A percentile compares a stretch with the other conserved stretches of the same genome.
phyloP scores from a whole-genome alignment of 2,797 vertebrate species.

The Sorex maritimensis region DNA sequence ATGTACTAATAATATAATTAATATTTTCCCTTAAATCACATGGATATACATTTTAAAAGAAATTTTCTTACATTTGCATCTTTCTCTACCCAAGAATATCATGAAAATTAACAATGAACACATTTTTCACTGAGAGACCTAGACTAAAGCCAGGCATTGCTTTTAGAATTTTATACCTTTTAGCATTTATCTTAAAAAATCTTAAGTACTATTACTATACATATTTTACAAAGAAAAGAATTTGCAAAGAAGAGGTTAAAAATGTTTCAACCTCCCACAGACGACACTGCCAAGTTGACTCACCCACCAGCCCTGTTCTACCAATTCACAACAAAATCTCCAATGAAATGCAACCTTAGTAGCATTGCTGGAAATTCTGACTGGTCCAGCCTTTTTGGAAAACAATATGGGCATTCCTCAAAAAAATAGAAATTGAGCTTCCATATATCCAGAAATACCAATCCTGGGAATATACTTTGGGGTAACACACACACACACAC shows the following conservation, averaged over 20 bases:
- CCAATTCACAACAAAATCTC: no score
- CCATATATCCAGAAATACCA: no score
- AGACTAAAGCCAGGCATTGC: neutral
- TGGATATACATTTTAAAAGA: no score
- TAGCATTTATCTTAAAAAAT: neutral
- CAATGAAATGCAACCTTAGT: no score
- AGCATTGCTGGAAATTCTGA: no score
- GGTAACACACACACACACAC: no score
- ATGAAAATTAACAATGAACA: slow-evolving; percentile 26
- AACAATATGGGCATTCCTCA: no score
- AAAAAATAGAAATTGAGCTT: no score
- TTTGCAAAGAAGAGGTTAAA: neutral
- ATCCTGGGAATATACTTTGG: no score
- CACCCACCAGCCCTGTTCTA: no score
- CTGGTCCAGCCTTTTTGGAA: no score
- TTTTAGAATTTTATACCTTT: neutral
- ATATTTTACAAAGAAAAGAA: neutral
- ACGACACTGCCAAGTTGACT: neutral
- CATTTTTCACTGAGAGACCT: slow-evolving; percentile 2
- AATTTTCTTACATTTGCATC: neutral
- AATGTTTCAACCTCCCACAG: neutral
- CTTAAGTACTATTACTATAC: neutral
- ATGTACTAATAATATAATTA: neutral
- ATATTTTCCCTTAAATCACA: no score
- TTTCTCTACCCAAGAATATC: neutral